phyloP scores from a whole-genome alignment of 2,797 vertebrate genomes.

The Hephaestus fuliginosus region DNA sequence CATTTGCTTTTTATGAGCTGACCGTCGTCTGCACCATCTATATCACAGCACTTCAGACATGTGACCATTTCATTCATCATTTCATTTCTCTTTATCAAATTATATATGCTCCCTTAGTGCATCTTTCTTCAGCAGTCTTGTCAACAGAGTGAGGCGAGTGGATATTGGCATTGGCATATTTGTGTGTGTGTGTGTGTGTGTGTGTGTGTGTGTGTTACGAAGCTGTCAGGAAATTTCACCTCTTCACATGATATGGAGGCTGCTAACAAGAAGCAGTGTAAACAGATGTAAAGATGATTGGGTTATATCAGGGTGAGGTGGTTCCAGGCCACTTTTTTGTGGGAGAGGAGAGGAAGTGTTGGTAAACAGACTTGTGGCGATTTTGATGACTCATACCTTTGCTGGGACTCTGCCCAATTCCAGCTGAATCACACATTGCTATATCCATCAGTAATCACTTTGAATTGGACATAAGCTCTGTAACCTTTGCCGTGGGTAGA shows the following conservation, averaged over 20 bases:
- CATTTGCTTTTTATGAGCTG: conserved; percentile 22
- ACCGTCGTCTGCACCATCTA: not conserved
- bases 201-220: conserved; percentile 1
- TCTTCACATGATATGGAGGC: conserved; percentile 13
- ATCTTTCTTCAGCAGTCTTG: not conserved
- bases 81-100: not conserved
- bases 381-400: conserved; percentile 69
- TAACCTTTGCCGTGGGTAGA: conserved; percentile 38
- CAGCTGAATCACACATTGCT: conserved; percentile 56
- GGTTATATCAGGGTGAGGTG: conserved; percentile 57
- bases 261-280: conserved; percentile 24
- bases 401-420: conserved; percentile 58
- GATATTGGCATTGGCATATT: conserved; percentile 7
- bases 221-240: conserved; percentile 15
- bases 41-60: conserved; percentile 14
- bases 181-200: not conserved
- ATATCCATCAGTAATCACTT: conserved; percentile 43
- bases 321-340: conserved; percentile 56
- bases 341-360: conserved; percentile 58
- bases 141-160: not conserved
- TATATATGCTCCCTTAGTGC: not conserved
- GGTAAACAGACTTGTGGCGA: conserved; percentile 69
- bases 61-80: not conserved
- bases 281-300: conserved; percentile 62
- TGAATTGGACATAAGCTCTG: conserved; percentile 44